Evolutionary conservation across 2,888 invertebrate species (phyloP).

Genomic region (Sarcophaga variegata): DNA sequence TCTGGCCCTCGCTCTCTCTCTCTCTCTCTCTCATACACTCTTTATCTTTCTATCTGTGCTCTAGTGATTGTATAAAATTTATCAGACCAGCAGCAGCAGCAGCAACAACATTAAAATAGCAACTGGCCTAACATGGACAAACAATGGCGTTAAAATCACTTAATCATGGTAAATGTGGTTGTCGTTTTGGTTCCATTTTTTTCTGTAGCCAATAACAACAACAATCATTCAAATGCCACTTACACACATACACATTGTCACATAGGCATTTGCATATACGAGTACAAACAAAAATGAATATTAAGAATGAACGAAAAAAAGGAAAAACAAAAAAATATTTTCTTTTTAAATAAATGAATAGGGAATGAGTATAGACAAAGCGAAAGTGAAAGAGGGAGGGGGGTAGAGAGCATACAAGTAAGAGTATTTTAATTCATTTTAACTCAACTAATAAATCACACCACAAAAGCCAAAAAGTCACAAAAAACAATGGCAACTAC

Average conservation of each 20-base stretch:
- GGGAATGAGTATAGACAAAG: too few species aligned
- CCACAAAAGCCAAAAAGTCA: slow-evolving; percentile 34
- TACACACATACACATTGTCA: too few species aligned
- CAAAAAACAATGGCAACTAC: not conserved
- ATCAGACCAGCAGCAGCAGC: too few species aligned
- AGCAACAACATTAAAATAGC: not conserved
- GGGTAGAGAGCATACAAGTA: not conserved
- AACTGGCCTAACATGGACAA: slow-evolving; percentile 39
- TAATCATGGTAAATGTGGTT: slow-evolving; percentile 77
- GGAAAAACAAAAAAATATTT: not conserved
- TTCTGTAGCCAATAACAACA: slow-evolving; percentile 26
- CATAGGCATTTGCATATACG: too few species aligned
- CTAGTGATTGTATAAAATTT: too few species aligned
- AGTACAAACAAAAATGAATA: too few species aligned
- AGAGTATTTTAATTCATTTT: not conserved
- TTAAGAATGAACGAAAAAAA: not conserved
- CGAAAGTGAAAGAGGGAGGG: too few species aligned
- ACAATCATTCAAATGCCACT: not conserved
- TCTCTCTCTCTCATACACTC: too few species aligned
- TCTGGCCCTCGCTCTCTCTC: too few species aligned
- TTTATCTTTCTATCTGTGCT: too few species aligned
- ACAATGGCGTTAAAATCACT: slow-evolving; percentile 79
- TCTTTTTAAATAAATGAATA: too few species aligned
- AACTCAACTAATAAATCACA: slow-evolving; percentile 50
- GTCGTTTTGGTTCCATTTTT: slow-evolving; percentile 36